Evolutionary conservation across 2,113 vertebrate genomes (phyloP), one percentile per base, ranked within the genome.

Genomic region (Seriola dumerili): DNA sequence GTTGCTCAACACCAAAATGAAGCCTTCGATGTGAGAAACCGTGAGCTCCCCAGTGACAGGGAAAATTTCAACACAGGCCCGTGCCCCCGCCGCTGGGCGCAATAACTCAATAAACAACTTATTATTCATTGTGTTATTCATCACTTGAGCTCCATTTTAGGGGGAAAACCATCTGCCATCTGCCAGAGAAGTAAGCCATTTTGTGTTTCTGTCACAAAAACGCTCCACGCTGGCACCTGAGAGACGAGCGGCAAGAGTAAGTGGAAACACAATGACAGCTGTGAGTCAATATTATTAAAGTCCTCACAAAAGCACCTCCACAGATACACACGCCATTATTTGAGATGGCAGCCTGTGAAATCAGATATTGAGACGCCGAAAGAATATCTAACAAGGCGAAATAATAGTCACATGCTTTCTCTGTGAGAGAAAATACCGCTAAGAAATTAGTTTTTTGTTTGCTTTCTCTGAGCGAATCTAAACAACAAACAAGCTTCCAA

Each of bases 391-490:
- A 85, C 50, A 61, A 78, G 59, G 75, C 21, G 10, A 69, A 58
- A 84, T 72, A 66, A 61, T 65, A 61, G 72, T 84, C 21, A 17
- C 32, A 25, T 25, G 50, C 36, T 69, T 69, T 38, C 40, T 17
- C 65, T 32, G 61, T 5, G 2, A 46, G 69, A 70, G 68, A 65
- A 73, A 85, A 70, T 59, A 19, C 46, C 5, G 65, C 74, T 13
- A 59, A 89, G 82, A 85, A 88, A 90, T 88, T 8, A 50, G 65
- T 68, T 79, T 86, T 89, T 72, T 87, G 78, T 92, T 89, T 88
- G 77, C 78, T 69, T 68, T 83, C 80, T 79, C 48, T 8, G 76
- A 75, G 61, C 44, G 46, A 77, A 72, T 72, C 70, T 78, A 83
- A 88, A 87, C 81, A 72, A 79, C 80, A 86, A 89, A 83, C 87